phyloP scores from a whole-genome alignment of 2,797 vertebrate genomes.

The Tangara arthus region DNA sequence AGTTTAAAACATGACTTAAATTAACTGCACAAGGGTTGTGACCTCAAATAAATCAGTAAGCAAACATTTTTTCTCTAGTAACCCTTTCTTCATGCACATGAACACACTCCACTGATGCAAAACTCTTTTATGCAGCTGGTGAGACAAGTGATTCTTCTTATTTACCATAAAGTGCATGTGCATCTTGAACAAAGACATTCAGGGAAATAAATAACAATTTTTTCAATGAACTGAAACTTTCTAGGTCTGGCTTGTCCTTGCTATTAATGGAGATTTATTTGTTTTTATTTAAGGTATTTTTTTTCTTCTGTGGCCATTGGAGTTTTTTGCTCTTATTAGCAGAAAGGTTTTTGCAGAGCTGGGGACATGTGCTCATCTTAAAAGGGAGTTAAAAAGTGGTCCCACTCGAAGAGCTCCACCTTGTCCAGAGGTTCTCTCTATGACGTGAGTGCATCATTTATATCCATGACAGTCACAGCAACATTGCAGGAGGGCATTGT shows the following conservation, averaged over 20 bases:
- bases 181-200: background rate
- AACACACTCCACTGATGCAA: background rate
- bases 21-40: background rate
- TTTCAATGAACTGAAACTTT: background rate
- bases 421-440: background rate
- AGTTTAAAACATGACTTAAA: conserved; percentile 14
- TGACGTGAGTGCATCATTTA: background rate
- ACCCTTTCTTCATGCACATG: background rate
- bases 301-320: background rate
- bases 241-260: background rate
- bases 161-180: background rate
- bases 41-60: conserved; percentile 29
- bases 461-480: background rate
- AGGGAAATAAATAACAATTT: background rate
- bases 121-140: background rate
- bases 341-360: background rate
- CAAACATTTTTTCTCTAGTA: background rate
- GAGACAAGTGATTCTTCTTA: background rate
- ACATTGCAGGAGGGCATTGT: background rate
- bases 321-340: background rate
- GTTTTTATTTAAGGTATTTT: background rate
- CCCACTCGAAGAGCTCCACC: background rate
- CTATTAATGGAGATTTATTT: background rate
- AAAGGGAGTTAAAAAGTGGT: background rate
- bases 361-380: background rate